Evolutionary conservation across 2,113 vertebrate genomes (phyloP).

Genomic region (Canis aureus): DNA sequence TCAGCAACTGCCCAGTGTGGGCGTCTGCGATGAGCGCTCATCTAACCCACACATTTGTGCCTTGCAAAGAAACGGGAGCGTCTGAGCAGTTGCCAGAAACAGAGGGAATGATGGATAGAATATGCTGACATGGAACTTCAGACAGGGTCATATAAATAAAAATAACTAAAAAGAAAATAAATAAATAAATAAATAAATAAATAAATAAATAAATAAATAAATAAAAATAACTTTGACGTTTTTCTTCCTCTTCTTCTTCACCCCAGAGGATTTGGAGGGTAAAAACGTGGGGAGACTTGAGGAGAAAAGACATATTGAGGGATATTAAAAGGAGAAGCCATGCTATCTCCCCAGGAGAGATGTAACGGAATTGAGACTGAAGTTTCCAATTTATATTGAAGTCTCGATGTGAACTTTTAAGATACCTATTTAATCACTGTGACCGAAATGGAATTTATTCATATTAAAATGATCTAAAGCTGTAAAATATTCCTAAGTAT

Average conservation of each 20-base stretch:
- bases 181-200: background rate
- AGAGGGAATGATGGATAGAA: background rate
- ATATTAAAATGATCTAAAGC: background rate
- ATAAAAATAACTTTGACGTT: background rate
- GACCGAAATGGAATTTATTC: background rate
- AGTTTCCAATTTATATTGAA: conserved; percentile 4
- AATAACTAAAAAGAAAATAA: background rate
- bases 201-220: background rate
- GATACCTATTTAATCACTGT: background rate
- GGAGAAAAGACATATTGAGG: background rate
- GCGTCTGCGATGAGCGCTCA: background rate
- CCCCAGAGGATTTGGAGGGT: background rate
- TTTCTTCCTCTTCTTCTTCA: background rate
- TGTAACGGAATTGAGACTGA: background rate
- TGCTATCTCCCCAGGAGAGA: background rate
- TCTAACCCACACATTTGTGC: background rate
- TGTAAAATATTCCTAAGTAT: background rate
- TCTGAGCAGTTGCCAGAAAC: conserved; percentile 10
- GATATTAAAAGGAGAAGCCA: background rate
- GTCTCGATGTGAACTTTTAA: background rate
- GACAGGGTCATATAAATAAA: background rate
- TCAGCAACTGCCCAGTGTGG: background rate
- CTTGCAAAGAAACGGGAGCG: background rate
- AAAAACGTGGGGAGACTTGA: background rate
- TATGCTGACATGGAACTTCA: background rate